Percentiles rank a stretch among this genome's conserved stretches.
Conservation (phyloP, 2,888 invertebrate species). For the Agriotes lineatus region DNA sequence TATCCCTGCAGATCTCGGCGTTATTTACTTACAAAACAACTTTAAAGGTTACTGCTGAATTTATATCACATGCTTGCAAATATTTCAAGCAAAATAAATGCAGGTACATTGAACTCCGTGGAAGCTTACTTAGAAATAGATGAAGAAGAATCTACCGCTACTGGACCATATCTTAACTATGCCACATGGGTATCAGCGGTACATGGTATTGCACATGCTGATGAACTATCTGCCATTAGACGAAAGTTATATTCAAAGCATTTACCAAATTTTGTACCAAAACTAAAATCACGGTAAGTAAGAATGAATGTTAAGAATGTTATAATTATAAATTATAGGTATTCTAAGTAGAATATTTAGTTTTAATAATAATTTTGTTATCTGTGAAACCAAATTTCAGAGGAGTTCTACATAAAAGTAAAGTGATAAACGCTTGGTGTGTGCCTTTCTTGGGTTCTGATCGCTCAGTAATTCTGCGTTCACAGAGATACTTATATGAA, state of each 20-base stretch:
- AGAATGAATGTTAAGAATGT: not conserved
- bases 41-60: constrained; percentile 75
- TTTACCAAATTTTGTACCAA: constrained; percentile 75
- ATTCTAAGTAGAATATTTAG: too few species aligned
- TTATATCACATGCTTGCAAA: not conserved
- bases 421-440: constrained; percentile 47
- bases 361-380: too few species aligned
- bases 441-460: constrained; percentile 88
- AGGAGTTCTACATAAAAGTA: constrained; percentile 41
- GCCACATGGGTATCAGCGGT: constrained; percentile 94
- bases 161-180: constrained; percentile 76
- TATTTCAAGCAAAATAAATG: not conserved
- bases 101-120: constrained; percentile 81
- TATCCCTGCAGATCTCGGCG: constrained; percentile 91
- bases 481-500: constrained; percentile 82
- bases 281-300: constrained; percentile 69
- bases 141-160: constrained; percentile 56
- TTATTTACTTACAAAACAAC: constrained; percentile 81
- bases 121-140: constrained; percentile 75
- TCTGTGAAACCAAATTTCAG: too few species aligned
- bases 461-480: constrained; percentile 82
- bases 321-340: too few species aligned
- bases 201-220: constrained; percentile 76
- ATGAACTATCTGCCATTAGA: constrained; percentile 76
- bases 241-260: constrained; percentile 74